phyloP scores from a whole-genome alignment of 1,140 invertebrate genomes.

The Bombus consobrinus region DNA sequence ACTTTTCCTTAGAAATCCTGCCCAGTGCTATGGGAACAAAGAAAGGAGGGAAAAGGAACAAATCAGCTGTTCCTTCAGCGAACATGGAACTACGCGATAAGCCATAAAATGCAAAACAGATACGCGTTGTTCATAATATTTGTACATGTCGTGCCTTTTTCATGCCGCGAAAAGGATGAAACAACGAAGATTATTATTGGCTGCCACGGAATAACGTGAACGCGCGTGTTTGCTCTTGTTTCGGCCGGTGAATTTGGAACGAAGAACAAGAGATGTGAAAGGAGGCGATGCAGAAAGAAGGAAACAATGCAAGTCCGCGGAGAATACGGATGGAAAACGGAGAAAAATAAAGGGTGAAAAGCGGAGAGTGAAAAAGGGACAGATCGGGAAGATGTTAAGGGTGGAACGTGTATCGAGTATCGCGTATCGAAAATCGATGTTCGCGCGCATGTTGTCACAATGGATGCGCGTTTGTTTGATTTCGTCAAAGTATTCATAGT shows the following conservation, averaged over 20 bases:
- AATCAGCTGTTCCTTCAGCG: neutral
- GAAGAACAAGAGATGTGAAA: neutral
- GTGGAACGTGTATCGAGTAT: conserved; percentile 22
- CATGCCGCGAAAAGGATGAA: neutral
- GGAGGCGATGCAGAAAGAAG: neutral
- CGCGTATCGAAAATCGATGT: conserved; percentile 64
- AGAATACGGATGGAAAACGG: neutral
- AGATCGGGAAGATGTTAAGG: conserved; percentile 19
- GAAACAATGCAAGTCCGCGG: neutral
- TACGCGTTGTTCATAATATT: neutral
- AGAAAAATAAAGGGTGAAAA: conserved; percentile 5
- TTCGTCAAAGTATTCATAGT: conserved; percentile 48
- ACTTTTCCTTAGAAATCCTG: neutral
- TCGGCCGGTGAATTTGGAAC: neutral
- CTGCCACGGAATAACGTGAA: neutral
- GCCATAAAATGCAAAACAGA: neutral
- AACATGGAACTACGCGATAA: neutral
- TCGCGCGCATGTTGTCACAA: conserved; percentile 59
- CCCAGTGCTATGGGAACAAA: neutral
- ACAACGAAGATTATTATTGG: neutral
- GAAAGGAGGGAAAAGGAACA: no score
- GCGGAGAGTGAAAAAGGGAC: conserved; percentile 1
- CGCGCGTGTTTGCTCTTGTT: neutral
- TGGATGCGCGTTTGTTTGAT: conserved; percentile 59
- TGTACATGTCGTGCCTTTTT: no score